Evolutionary conservation across 1,140 invertebrate species (phyloP).

Genomic region (Trachymyrmex cornetzi): DNA sequence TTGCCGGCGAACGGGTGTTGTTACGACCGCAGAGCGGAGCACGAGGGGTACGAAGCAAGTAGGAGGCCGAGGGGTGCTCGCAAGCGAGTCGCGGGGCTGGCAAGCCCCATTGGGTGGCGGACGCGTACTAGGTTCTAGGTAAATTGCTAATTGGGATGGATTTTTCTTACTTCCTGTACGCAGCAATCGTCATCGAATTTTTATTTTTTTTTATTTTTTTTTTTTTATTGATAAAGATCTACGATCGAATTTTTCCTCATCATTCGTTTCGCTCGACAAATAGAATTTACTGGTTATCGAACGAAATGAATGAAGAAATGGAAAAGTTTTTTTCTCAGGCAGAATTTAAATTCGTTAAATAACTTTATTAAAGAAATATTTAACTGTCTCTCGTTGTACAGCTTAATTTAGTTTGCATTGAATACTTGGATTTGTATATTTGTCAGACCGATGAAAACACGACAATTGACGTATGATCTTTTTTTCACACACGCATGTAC

Average conservation of each 20-base stretch:
- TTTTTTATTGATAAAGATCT: not conserved
- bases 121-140: constrained; percentile 28
- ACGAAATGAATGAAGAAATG: not conserved
- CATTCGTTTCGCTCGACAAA: not conserved
- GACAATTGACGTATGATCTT: not conserved
- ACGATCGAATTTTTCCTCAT: not conserved
- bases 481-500: not conserved
- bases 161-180: constrained; percentile 37
- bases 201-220: not conserved
- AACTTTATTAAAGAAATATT: not conserved
- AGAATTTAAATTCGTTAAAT: not conserved
- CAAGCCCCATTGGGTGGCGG: constrained; percentile 29
- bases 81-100: constrained; percentile 29
- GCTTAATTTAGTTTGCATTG: not conserved
- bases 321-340: no score
- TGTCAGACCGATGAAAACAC: not conserved
- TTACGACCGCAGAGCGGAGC: constrained; percentile 54
- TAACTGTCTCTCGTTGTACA: not conserved
- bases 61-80: constrained; percentile 25
- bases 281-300: not conserved
- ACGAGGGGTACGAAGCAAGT: constrained; percentile 10
- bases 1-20: constrained; percentile 68
- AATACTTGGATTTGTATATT: not conserved
- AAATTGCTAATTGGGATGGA: constrained; percentile 51
- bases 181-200: no score